Conservation (phyloP, 2,113 vertebrate genomes). For the Suncus etruscus region DNA sequence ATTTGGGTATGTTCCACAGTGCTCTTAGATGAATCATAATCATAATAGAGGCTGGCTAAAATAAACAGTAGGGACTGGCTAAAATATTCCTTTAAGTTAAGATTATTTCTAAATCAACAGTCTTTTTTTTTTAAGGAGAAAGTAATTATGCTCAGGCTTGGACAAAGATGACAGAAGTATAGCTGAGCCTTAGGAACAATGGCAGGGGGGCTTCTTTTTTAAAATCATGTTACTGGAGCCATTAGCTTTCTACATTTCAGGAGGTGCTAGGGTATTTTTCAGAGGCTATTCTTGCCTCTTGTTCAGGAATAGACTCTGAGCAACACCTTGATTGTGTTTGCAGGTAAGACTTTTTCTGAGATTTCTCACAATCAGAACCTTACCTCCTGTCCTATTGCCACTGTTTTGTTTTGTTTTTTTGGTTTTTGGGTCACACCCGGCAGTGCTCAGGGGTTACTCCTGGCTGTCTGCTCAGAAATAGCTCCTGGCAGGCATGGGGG, state of each 20-base stretch:
- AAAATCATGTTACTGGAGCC: background rate
- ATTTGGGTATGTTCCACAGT: background rate
- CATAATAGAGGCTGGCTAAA: background rate
- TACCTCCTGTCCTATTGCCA: background rate
- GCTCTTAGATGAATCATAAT: background rate
- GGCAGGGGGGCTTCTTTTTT: background rate
- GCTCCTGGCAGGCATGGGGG: no score
- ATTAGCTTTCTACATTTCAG: constrained; percentile 21
- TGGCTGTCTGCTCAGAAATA: no score
- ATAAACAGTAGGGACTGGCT: background rate
- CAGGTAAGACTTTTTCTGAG: no score
- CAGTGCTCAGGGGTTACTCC: no score
- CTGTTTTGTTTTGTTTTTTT: no score
- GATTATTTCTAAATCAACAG: constrained; percentile 36
- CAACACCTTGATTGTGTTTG: no score
- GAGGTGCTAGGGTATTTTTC: no score
- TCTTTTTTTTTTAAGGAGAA: background rate
- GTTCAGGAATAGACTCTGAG: no score
- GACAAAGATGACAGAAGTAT: background rate
- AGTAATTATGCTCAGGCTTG: constrained; percentile 3
- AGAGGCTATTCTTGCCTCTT: no score
- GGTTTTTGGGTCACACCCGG: no score
- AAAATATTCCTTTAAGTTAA: background rate
- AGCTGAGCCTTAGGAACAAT: background rate
- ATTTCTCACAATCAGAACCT: no score